Percentiles rank a stretch among this genome's conserved stretches.
Evolutionary conservation across 2,888 invertebrate genomes (phyloP).

Genomic region (Erebia ligea): DNA sequence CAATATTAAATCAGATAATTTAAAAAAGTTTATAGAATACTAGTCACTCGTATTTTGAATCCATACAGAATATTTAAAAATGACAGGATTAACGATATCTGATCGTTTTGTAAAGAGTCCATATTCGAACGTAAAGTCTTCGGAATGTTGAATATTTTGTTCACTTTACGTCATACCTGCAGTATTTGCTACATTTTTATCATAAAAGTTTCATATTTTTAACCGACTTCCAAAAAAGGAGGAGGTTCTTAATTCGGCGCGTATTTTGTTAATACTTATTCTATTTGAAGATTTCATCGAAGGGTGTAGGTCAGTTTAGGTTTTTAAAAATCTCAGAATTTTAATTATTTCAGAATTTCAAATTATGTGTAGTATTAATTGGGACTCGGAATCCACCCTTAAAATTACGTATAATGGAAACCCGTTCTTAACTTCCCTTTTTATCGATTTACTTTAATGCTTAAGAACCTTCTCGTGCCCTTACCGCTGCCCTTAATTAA

Average conservation of each 20-base stretch:
- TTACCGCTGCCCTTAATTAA: conserved; percentile 68
- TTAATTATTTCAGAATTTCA: no score
- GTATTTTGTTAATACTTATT: no score
- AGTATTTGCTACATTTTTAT: not conserved
- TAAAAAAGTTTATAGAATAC: not conserved
- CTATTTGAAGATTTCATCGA: no score
- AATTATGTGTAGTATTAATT: no score
- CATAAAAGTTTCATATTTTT: not conserved
- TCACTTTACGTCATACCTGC: not conserved
- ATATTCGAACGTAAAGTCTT: not conserved
- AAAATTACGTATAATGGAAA: conserved; percentile 10
- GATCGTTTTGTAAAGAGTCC: conserved; percentile 6
- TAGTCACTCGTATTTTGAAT: not conserved
- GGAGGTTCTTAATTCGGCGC: no score
- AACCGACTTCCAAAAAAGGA: not conserved
- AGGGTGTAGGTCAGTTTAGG: no score
- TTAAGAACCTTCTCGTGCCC: conserved; percentile 52
- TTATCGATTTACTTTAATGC: conserved; percentile 68
- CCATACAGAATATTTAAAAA: conserved; percentile 8
- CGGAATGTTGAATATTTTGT: not conserved
- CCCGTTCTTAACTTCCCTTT: conserved; percentile 23
- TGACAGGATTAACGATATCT: conserved; percentile 11
- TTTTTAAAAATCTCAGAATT: no score
- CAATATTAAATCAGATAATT: not conserved
- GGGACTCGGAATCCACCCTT: not conserved